Percentiles rank a stretch among this genome's conserved stretches.
These are phyloP conservation scores for Ceyx erithaca DNA, from an alignment of 2,797 vertebrate genomes.

Conservation along the genomic window DNA sequence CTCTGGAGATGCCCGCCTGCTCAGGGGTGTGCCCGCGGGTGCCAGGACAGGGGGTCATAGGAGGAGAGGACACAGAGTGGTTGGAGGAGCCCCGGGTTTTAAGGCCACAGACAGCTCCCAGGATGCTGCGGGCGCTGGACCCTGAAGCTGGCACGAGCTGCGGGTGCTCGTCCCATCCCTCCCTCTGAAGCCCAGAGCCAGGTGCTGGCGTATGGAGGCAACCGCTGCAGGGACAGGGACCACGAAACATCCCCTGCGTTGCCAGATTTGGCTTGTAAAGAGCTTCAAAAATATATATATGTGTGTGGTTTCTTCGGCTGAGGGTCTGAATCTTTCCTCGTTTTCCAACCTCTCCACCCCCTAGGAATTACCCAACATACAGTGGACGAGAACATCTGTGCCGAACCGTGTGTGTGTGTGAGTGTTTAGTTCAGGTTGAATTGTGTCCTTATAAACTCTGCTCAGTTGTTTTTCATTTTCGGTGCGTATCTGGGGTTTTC, in stretches of 20 bases:
- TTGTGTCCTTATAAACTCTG: slow-evolving; percentile 83
- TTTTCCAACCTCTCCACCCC: slow-evolving; percentile 62
- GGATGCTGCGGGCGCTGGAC: neutral
- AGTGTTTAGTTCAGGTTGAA: slow-evolving; percentile 84
- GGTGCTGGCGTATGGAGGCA: neutral
- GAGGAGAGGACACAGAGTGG: neutral
- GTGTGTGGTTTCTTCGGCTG: slow-evolving; percentile 66
- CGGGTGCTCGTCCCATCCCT: neutral
- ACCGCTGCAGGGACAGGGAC: slow-evolving; percentile 6
- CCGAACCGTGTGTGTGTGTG: slow-evolving; percentile 80
- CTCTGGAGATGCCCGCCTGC: slow-evolving; percentile 7
- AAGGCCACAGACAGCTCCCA: neutral
- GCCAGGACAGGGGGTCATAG: rapidly evolving
- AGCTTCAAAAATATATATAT: slow-evolving; percentile 71
- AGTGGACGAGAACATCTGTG: slow-evolving; percentile 79
- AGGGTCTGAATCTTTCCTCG: slow-evolving; percentile 71
- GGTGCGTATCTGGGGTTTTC: slow-evolving; percentile 79
- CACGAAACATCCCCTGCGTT: neutral
- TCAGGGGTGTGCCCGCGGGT: slow-evolving; percentile 25
- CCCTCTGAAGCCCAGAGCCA: neutral
- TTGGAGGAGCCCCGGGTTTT: neutral
- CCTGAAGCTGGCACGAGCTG: neutral
- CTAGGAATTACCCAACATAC: slow-evolving; percentile 78
- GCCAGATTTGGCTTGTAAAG: slow-evolving; percentile 55
- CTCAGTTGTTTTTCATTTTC: slow-evolving; percentile 79